phyloP scores from a whole-genome alignment of 2,797 vertebrate genomes.

The Thaleichthys pacificus region DNA sequence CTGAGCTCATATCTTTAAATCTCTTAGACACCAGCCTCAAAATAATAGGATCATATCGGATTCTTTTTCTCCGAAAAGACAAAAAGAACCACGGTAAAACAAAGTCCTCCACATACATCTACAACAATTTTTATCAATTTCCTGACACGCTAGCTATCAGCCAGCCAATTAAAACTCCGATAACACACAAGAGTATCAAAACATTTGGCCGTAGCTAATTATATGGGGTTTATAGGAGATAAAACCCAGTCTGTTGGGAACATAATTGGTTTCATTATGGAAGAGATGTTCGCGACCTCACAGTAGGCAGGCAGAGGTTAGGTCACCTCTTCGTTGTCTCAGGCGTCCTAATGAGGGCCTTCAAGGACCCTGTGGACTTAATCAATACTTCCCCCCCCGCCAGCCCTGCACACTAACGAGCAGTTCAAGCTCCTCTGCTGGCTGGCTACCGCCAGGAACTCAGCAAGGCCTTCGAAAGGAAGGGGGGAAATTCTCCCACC shows the following conservation, averaged over 20 bases:
- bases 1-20: not conserved
- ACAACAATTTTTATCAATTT: not conserved
- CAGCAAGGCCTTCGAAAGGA: too few relatives aligned
- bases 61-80: not conserved
- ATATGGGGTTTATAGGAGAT: conserved; percentile 18
- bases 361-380: conserved; percentile 29
- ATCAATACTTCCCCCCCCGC: conserved; percentile 37
- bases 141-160: not conserved
- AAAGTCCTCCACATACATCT: not conserved
- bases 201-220: conserved; percentile 32
- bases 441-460: too few relatives aligned
- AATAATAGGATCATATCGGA: not conserved
- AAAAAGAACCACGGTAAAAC: not conserved
- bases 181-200: conserved; percentile 16
- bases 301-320: conserved; percentile 13
- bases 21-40: not conserved
- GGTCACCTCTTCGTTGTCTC: conserved; percentile 24
- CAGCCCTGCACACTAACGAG: conserved; percentile 27
- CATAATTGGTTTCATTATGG: conserved; percentile 30
- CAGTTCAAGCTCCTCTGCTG: not conserved
- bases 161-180: not conserved
- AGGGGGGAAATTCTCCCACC: not conserved
- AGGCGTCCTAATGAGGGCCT: conserved; percentile 44
- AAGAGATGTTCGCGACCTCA: not conserved
- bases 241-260: conserved; percentile 18